Percentiles rank a stretch among this genome's conserved stretches.
Conservation (phyloP, 2,888 invertebrate species). For the Ptilodon capucinus region DNA sequence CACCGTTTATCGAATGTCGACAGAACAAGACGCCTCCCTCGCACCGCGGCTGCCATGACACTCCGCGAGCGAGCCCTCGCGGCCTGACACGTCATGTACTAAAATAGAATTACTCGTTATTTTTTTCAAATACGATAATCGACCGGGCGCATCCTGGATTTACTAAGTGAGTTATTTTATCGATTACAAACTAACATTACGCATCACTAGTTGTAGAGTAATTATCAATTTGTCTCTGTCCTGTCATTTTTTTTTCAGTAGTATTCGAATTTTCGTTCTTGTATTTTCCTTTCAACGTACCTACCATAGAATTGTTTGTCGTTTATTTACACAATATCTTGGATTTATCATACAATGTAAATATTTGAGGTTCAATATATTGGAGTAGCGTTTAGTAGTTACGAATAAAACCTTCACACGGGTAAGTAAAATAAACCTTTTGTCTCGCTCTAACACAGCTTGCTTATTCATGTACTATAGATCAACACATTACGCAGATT, state of each 20-base stretch:
- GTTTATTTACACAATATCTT: too few relatives aligned
- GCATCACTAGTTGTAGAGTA: neutral
- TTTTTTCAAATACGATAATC: conserved; percentile 16
- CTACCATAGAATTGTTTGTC: too few relatives aligned
- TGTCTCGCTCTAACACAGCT: neutral
- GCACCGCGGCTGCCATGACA: conserved; percentile 52
- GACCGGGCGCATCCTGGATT: conserved; percentile 15
- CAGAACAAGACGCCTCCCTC: conserved; percentile 23
- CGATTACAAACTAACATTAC: neutral
- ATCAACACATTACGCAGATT: conserved; percentile 8
- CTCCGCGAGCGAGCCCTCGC: conserved; percentile 42
- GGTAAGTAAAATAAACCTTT: too few relatives aligned
- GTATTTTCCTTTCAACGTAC: neutral
- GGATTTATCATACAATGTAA: too few relatives aligned
- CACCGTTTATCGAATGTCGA: conserved; percentile 32
- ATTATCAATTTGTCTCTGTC: neutral
- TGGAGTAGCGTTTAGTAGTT: too few relatives aligned
- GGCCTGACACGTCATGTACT: conserved; percentile 44
- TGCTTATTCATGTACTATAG: neutral
- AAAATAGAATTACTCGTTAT: conserved; percentile 40
- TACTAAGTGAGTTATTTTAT: conserved; percentile 20
- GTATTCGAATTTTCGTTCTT: neutral
- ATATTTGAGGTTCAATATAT: too few relatives aligned
- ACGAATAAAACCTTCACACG: too few relatives aligned
- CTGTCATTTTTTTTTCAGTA: too few relatives aligned